Conservation (phyloP, 2,888 invertebrate genomes). For the Barypeithes pellucidus region DNA sequence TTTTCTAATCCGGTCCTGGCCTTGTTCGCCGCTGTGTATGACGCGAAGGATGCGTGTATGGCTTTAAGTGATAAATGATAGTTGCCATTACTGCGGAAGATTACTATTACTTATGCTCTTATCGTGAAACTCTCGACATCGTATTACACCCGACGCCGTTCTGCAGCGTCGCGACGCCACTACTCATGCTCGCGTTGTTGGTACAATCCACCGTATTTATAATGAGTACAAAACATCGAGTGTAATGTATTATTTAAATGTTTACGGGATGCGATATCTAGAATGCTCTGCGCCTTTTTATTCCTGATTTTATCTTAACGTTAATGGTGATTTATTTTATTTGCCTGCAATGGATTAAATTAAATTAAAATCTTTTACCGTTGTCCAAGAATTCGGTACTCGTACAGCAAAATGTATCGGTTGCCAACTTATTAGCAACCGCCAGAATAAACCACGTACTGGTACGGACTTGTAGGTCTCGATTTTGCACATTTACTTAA, state of each 20-base stretch:
- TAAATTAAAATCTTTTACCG: too few species aligned
- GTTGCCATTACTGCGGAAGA: slow-evolving; percentile 29
- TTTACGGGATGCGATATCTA: not conserved
- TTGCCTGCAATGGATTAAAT: too few species aligned
- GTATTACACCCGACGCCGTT: slow-evolving; percentile 12
- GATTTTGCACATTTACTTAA: too few species aligned
- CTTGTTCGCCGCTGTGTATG: slow-evolving; percentile 24
- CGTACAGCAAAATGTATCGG: too few species aligned
- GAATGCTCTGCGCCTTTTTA: not conserved
- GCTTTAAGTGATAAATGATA: slow-evolving; percentile 36
- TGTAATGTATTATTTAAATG: slow-evolving; percentile 3
- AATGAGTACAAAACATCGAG: not conserved
- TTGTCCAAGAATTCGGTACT: too few species aligned
- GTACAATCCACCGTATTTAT: slow-evolving; percentile 14
- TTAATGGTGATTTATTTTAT: too few species aligned
- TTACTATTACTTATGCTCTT: slow-evolving; percentile 38
- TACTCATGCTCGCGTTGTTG: slow-evolving; percentile 9
- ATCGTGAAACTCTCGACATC: slow-evolving; percentile 27
- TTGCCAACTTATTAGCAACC: too few species aligned
- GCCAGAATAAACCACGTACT: too few species aligned
- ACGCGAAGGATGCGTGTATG: slow-evolving; percentile 27
- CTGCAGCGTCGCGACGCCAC: not conserved
- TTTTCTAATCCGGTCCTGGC: too few species aligned
- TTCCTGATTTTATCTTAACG: too few species aligned
- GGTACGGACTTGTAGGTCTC: too few species aligned